A percentile compares a stretch with the other conserved stretches of the same genome.
These are phyloP conservation scores for Spheniscus humboldti DNA, from an alignment of 2,797 vertebrate genomes.

Conservation along the genomic window DNA sequence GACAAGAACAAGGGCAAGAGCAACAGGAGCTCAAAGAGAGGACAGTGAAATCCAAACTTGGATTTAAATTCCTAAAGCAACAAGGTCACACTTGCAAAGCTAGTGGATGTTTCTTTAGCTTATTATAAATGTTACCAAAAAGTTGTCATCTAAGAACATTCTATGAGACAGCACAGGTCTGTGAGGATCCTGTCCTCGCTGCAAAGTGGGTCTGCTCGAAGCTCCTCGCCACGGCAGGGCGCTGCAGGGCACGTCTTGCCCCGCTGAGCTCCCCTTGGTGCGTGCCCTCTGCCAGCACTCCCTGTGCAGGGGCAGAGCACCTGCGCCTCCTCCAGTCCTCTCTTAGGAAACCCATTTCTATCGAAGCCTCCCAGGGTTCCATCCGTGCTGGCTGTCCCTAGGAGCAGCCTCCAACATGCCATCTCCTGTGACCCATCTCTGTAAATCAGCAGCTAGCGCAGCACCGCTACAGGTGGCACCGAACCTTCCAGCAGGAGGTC, in stretches of 20 bases:
- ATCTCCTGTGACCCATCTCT: not conserved
- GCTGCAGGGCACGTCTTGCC: not conserved
- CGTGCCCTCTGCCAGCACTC: not conserved
- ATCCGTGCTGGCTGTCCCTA: not conserved
- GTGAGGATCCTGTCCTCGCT: not conserved
- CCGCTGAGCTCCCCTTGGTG: not conserved
- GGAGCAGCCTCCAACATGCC: not conserved
- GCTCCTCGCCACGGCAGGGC: fast-evolving
- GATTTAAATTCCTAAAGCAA: not conserved
- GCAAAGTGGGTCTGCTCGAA: not conserved
- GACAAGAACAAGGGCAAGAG: conserved; percentile 1
- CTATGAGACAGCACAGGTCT: not conserved
- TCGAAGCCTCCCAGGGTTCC: not conserved
- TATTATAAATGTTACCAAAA: not conserved
- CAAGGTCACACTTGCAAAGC: not conserved
- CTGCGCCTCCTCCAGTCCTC: not conserved
- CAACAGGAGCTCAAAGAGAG: conserved; percentile 26
- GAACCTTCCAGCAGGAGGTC: not conserved
- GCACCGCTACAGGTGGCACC: not conserved
- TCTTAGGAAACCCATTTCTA: not conserved
- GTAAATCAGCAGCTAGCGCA: not conserved
- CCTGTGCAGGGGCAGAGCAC: not conserved
- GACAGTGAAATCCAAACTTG: not conserved
- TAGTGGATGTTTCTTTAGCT: not conserved
- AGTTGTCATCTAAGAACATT: not conserved